These are phyloP conservation scores for Drosophila equinoxialis DNA, from an alignment of 1,140 invertebrate genomes.

Conservation along the genomic window DNA sequence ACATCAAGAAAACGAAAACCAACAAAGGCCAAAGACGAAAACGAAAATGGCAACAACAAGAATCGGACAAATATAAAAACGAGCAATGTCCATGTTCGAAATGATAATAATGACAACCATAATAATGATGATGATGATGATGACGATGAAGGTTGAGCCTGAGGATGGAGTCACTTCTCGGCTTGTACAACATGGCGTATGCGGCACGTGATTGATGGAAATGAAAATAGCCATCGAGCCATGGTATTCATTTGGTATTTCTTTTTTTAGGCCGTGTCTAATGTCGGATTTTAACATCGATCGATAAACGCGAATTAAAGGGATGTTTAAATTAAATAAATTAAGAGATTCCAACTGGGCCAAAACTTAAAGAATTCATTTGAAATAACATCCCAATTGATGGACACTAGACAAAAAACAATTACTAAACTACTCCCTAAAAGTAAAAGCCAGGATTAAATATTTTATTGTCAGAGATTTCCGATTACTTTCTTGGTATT, in stretches of 20 bases:
- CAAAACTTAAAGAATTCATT: too few relatives aligned
- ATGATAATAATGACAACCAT: neutral
- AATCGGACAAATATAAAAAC: slow-evolving; percentile 11
- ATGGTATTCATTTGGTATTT: slow-evolving; percentile 23
- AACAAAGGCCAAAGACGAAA: slow-evolving; percentile 6
- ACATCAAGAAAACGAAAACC: slow-evolving; percentile 20
- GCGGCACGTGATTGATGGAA: slow-evolving; percentile 68
- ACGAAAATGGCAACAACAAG: slow-evolving; percentile 30
- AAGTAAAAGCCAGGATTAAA: too few relatives aligned
- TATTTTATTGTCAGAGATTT: too few relatives aligned
- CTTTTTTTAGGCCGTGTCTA: neutral
- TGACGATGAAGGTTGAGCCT: neutral
- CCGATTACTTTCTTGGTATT: too few relatives aligned
- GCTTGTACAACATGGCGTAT: slow-evolving; percentile 26
- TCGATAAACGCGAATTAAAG: neutral
- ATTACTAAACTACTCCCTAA: too few relatives aligned
- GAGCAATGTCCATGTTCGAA: slow-evolving; percentile 18
- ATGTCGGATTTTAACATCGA: neutral
- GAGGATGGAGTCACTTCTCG: slow-evolving; percentile 2
- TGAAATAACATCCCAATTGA: too few relatives aligned
- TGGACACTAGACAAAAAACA: too few relatives aligned
- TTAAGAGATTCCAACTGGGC: neutral
- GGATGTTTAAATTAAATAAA: neutral
- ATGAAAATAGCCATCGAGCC: slow-evolving; percentile 14
- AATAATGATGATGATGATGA: neutral